phyloP scores from a whole-genome alignment of 2,888 invertebrate species.

The Campoletis raptor region DNA sequence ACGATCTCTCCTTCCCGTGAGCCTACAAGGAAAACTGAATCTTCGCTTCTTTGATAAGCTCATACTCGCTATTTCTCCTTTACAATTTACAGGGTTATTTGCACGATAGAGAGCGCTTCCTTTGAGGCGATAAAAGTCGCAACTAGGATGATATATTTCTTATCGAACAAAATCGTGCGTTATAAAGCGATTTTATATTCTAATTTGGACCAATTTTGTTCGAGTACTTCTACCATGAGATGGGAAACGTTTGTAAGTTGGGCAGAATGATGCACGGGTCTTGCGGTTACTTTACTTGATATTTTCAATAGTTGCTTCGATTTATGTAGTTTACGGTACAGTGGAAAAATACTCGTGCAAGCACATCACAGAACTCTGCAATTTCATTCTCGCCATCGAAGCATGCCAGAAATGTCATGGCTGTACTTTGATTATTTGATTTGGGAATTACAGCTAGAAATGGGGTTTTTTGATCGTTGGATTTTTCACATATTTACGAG shows the following conservation, averaged over 20 bases:
- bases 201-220: not conserved
- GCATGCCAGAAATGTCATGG: not conserved
- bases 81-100: constrained; percentile 47
- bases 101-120: constrained; percentile 32
- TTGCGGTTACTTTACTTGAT: not conserved
- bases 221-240: not conserved
- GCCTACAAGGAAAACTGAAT: constrained; percentile 64
- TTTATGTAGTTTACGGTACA: not conserved
- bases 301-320: not conserved
- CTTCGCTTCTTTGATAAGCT: constrained; percentile 63
- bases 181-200: not conserved
- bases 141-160: constrained; percentile 21
- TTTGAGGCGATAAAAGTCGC: constrained; percentile 1
- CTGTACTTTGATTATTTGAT: not conserved
- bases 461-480: not conserved
- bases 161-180: constrained; percentile 12
- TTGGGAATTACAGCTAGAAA: not conserved
- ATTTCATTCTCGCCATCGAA: not conserved
- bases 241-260: not conserved
- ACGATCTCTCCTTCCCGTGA: constrained; percentile 35
- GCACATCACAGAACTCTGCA: not conserved
- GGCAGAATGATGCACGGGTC: not conserved
- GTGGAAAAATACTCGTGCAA: not conserved
- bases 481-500: not conserved
- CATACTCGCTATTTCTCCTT: constrained; percentile 59